phyloP scores from a whole-genome alignment of 1,140 invertebrate species.

The Papilio helenus region DNA sequence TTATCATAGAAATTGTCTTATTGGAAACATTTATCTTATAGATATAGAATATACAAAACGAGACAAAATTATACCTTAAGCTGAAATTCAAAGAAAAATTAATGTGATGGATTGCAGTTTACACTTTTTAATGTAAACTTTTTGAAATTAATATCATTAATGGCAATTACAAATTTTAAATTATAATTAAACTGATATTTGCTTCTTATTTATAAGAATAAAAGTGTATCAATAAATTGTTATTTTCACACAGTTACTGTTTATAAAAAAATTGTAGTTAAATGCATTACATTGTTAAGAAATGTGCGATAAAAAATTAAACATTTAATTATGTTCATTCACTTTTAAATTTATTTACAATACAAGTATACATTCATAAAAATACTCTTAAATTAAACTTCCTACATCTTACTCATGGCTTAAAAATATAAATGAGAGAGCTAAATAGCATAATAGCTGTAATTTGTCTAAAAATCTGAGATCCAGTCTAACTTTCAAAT shows the following conservation, averaged over 20 bases:
- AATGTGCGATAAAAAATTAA: background rate
- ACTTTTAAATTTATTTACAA: background rate
- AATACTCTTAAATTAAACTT: background rate
- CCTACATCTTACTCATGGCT: slow-evolving; percentile 8
- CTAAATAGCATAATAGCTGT: slow-evolving; percentile 1
- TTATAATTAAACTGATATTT: background rate
- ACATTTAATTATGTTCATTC: background rate
- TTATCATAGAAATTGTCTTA: background rate
- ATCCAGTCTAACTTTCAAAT: slow-evolving; percentile 6
- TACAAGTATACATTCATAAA: background rate
- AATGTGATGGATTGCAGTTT: background rate
- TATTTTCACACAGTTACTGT: background rate
- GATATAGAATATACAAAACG: background rate
- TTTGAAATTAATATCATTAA: background rate
- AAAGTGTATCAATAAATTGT: too few species aligned
- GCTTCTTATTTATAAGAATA: background rate
- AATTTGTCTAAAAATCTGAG: slow-evolving; percentile 12
- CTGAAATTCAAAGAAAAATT: background rate
- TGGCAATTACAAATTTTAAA: background rate
- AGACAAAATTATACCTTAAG: background rate
- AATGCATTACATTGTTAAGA: background rate
- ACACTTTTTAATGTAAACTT: too few species aligned
- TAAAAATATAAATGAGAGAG: background rate
- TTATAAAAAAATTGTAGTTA: background rate
- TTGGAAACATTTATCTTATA: background rate